phyloP scores from a whole-genome alignment of 2,888 invertebrate genomes.

The Catocala sponsa region DNA sequence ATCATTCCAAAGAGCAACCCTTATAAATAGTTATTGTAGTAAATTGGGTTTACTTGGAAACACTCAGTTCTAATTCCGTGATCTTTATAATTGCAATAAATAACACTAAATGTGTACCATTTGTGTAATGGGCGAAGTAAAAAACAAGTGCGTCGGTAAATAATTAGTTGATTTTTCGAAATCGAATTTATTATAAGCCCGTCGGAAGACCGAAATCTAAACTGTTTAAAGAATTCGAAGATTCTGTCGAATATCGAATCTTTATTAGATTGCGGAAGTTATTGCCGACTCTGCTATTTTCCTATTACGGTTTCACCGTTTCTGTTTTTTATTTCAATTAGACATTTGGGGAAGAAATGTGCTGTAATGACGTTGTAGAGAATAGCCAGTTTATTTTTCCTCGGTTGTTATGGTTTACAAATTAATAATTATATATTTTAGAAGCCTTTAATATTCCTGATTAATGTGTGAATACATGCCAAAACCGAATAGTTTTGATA shows the following conservation, averaged over 20 bases:
- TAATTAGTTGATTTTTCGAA: constrained; percentile 14
- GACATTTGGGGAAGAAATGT: constrained; percentile 3
- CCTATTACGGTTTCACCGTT: constrained; percentile 8
- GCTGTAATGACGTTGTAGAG: constrained; percentile 5
- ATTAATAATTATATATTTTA: not conserved
- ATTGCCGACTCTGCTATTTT: constrained; percentile 14
- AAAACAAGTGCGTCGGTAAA: too few species aligned
- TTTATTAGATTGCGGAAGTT: constrained; percentile 8
- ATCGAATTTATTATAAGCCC: constrained; percentile 10
- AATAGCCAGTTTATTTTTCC: not conserved
- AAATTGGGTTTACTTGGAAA: constrained; percentile 17
- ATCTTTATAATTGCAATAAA: too few species aligned
- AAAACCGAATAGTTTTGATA: too few species aligned
- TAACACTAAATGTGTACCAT: too few species aligned
- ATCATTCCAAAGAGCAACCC: constrained; percentile 7
- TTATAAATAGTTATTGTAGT: constrained; percentile 1
- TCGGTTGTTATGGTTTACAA: not conserved
- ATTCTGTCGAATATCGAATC: constrained; percentile 8
- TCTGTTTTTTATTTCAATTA: constrained; percentile 12
- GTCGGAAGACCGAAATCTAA: not conserved
- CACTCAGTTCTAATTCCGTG: constrained; percentile 18
- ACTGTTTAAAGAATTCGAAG: not conserved
- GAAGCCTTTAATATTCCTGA: too few species aligned
- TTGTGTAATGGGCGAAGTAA: too few species aligned
- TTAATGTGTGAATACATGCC: too few species aligned